Evolutionary conservation across 2,797 vertebrate species (phyloP).

Genomic region (Echiichthys vipera): DNA sequence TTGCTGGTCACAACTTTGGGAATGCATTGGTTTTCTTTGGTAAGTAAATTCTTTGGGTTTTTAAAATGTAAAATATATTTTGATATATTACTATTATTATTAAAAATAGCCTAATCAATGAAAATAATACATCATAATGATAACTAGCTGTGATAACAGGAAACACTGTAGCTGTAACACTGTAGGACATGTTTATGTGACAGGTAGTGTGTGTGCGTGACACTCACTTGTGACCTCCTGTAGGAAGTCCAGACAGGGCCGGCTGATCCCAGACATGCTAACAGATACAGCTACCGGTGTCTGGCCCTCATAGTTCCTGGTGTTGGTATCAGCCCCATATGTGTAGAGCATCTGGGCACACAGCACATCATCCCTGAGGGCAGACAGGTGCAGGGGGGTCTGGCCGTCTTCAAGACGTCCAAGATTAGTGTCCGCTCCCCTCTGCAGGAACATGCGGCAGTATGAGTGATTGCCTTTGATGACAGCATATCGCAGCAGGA

Average conservation of each 20-base stretch:
- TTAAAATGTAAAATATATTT: background rate
- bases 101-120: background rate
- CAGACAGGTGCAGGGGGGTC: constrained; percentile 97
- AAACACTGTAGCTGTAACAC: background rate
- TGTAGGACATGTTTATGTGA: background rate
- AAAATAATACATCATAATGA: background rate
- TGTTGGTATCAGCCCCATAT: constrained; percentile 97
- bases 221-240: constrained; percentile 98
- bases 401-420: constrained; percentile 98
- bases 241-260: constrained; percentile 98
- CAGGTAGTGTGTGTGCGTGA: constrained; percentile 1
- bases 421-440: constrained; percentile 97
- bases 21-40: background rate
- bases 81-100: background rate
- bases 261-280: constrained; percentile 94
- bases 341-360: constrained; percentile 96
- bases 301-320: constrained; percentile 97
- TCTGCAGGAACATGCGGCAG: constrained; percentile 98
- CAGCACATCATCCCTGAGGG: constrained; percentile 94
- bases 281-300: constrained; percentile 94
- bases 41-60: background rate
- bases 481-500: constrained; percentile 96
- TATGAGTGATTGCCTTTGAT: constrained; percentile 99
- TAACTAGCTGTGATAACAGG: background rate
- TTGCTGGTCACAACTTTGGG: background rate